phyloP scores from a whole-genome alignment of 2,888 invertebrate genomes.

The Drosophila mercatorum region DNA sequence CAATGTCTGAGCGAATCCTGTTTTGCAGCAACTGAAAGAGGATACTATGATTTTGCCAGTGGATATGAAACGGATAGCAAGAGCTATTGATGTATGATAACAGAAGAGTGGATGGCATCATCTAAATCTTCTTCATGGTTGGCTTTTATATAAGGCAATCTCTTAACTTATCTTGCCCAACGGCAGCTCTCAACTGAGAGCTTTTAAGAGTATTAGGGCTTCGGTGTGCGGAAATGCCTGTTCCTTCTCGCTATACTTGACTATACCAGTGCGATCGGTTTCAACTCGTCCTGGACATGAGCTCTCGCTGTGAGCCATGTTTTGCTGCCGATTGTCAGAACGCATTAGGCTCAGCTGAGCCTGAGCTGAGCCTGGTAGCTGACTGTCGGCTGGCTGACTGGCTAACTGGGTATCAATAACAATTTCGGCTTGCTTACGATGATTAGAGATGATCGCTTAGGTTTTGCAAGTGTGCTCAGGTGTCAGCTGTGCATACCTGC shows the following conservation, averaged over 20 bases:
- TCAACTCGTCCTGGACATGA: constrained; percentile 69
- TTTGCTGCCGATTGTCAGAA: constrained; percentile 78
- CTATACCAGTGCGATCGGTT: constrained; percentile 54
- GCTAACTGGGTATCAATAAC: constrained; percentile 63
- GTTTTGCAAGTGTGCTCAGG: constrained; percentile 66
- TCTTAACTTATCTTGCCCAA: too few relatives aligned
- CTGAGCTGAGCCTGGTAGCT: constrained; percentile 31
- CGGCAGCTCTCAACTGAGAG: neutral
- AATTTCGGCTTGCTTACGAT: constrained; percentile 50
- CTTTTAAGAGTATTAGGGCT: neutral
- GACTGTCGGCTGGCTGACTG: neutral
- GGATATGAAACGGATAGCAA: neutral
- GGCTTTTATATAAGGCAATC: too few relatives aligned
- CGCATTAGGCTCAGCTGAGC: constrained; percentile 60
- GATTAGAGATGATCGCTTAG: constrained; percentile 51
- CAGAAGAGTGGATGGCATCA: neutral
- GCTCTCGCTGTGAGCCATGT: constrained; percentile 47
- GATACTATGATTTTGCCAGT: neutral
- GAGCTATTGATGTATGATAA: neutral
- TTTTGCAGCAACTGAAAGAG: constrained; percentile 18
- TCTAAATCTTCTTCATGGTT: too few relatives aligned
- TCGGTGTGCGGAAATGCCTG: neutral
- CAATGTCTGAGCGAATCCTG: constrained; percentile 56
- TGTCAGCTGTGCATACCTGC: constrained; percentile 70
- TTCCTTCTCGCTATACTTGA: neutral